Conservation (phyloP, 2,113 vertebrate species). For the Neopipo cinnamomea region DNA sequence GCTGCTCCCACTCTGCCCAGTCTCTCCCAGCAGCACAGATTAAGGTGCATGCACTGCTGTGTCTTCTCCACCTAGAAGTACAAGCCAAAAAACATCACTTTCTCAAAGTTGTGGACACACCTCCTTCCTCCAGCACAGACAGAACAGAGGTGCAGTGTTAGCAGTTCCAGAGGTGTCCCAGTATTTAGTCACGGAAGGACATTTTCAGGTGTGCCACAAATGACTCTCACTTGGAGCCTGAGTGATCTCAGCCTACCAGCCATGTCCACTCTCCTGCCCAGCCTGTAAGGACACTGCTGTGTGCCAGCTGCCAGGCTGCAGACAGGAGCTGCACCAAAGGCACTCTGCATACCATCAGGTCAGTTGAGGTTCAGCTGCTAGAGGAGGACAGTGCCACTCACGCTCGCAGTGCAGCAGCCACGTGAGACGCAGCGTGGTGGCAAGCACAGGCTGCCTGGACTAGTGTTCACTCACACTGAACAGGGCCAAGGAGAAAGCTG, state of each 20-base stretch:
- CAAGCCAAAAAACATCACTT: not conserved
- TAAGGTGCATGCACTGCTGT: not conserved
- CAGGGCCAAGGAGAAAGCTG: constrained; percentile 38
- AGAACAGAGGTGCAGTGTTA: not conserved
- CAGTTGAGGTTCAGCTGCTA: not conserved
- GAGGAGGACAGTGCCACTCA: not conserved
- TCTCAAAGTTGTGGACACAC: not conserved
- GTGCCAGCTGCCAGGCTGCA: not conserved
- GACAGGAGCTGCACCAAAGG: not conserved
- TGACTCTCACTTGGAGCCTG: not conserved
- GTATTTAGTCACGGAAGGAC: not conserved
- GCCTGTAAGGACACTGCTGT: not conserved
- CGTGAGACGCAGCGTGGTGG: accelerated
- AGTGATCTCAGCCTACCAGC: not conserved
- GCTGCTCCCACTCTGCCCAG: not conserved
- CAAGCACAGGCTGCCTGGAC: not conserved
- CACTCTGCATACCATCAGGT: not conserved
- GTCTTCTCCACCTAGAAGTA: not conserved
- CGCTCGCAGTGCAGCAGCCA: not conserved
- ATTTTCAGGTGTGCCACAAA: not conserved
- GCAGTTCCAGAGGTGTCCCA: accelerated
- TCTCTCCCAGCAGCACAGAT: not conserved
- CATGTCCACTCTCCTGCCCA: not conserved
- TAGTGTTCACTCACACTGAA: not conserved
- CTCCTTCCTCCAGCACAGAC: not conserved